These are phyloP conservation scores for Polymixis flavicincta DNA, from an alignment of 2,888 invertebrate species.

Conservation along the genomic window DNA sequence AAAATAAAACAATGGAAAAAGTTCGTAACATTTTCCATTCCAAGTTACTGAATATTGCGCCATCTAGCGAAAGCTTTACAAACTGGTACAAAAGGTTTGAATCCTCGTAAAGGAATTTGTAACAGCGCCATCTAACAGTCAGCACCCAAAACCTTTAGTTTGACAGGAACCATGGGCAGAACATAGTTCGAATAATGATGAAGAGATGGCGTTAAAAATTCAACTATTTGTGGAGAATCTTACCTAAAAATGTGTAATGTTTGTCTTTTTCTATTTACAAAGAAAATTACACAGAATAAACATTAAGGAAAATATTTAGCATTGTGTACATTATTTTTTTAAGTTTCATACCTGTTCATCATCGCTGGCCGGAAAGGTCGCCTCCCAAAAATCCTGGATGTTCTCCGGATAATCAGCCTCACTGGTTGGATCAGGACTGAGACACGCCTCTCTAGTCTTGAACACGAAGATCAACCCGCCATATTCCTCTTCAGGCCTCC, in stretches of 20 bases:
- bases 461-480: conserved; percentile 87
- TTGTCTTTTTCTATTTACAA: background rate
- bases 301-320: too few relatives aligned
- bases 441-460: conserved; percentile 78
- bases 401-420: conserved; percentile 87
- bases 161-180: accelerated
- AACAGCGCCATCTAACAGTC: conserved; percentile 45
- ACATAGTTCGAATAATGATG: background rate
- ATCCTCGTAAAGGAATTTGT: accelerated
- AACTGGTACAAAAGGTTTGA: accelerated
- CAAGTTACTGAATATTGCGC: background rate
- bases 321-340: background rate
- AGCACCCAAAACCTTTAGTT: accelerated
- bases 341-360: conserved; percentile 77
- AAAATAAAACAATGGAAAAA: conserved; percentile 11
- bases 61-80: conserved; percentile 26
- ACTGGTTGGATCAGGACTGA: conserved; percentile 85
- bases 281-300: too few relatives aligned
- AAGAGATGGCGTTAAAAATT: conserved; percentile 58
- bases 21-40: background rate
- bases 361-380: conserved; percentile 70
- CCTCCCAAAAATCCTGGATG: conserved; percentile 88
- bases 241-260: accelerated
- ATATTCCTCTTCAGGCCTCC: conserved; percentile 87
- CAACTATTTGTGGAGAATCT: accelerated